Percentiles rank a stretch among this genome's conserved stretches.
Conservation (phyloP, 2,113 vertebrate genomes). For the Lasiurus borealis region DNA sequence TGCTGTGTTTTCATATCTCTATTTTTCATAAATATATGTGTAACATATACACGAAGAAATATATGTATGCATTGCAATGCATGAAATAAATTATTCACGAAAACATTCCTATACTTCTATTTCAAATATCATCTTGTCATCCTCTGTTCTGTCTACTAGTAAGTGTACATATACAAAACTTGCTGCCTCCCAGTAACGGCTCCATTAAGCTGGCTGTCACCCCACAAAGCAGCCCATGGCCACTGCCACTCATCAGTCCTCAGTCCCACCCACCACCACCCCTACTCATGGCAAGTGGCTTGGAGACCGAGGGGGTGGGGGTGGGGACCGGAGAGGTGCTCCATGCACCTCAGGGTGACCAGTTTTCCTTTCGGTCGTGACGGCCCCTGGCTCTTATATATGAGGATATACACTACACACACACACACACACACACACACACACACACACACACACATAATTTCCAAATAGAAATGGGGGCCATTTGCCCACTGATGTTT, state of each 20-base stretch:
- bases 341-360: too few relatives aligned
- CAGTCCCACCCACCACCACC: too few relatives aligned
- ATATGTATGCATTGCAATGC: background rate
- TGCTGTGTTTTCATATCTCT: background rate
- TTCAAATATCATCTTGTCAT: background rate
- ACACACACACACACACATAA: background rate
- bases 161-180: background rate
- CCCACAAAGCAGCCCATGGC: too few relatives aligned
- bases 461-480: background rate
- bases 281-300: too few relatives aligned
- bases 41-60: rapidly evolving
- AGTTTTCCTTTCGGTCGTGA: too few relatives aligned
- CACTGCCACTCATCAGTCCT: too few relatives aligned
- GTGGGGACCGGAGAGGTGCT: too few relatives aligned
- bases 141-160: background rate
- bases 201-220: too few relatives aligned
- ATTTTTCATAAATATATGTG: background rate
- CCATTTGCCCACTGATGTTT: background rate
- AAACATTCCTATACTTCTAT: background rate
- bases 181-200: too few relatives aligned
- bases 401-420: background rate
- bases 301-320: too few relatives aligned
- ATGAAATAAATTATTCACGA: background rate
- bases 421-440: background rate
- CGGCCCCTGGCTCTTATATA: too few relatives aligned